A percentile compares a stretch with the other conserved stretches of the same genome.
Evolutionary conservation across 1,140 invertebrate genomes (phyloP).

Genomic region (Zaprionus kolodkinae): DNA sequence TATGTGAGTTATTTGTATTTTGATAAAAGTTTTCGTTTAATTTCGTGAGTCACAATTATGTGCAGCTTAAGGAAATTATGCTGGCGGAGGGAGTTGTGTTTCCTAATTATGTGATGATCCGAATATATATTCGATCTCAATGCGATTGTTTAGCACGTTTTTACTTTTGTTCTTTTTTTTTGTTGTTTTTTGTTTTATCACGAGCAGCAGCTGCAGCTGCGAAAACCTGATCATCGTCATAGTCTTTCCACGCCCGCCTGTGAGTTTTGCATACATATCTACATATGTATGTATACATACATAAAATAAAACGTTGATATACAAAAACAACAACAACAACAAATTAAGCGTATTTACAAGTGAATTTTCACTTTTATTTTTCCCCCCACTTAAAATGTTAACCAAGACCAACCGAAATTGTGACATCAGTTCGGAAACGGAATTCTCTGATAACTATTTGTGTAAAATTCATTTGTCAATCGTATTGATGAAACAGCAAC

Average conservation of each 20-base stretch:
- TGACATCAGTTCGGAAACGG: slow-evolving; percentile 17
- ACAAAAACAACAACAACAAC: slow-evolving; percentile 28
- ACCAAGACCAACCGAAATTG: background rate
- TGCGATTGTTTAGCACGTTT: slow-evolving; percentile 2
- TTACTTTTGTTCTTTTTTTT: slow-evolving; percentile 3
- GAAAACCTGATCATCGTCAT: slow-evolving; percentile 77
- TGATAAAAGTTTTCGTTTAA: background rate
- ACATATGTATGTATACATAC: slow-evolving; percentile 18
- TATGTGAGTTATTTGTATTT: slow-evolving; percentile 1
- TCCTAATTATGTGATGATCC: background rate
- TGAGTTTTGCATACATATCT: slow-evolving; percentile 63
- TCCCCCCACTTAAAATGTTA: too few relatives aligned
- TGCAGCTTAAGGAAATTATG: background rate
- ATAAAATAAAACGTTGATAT: slow-evolving; percentile 40
- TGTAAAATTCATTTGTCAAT: slow-evolving; percentile 20
- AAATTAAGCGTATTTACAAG: slow-evolving; percentile 10
- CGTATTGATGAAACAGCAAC: background rate
- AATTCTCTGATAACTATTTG: slow-evolving; percentile 12
- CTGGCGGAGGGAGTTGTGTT: background rate
- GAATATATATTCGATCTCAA: background rate
- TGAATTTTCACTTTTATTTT: slow-evolving; percentile 2
- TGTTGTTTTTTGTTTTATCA: slow-evolving; percentile 3
- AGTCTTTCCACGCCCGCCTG: slow-evolving; percentile 55
- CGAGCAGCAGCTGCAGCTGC: slow-evolving; percentile 55
- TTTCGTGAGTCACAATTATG: background rate